Evolutionary conservation across 1,140 invertebrate genomes (phyloP).

Genomic region (Drosophila rhopaloa): DNA sequence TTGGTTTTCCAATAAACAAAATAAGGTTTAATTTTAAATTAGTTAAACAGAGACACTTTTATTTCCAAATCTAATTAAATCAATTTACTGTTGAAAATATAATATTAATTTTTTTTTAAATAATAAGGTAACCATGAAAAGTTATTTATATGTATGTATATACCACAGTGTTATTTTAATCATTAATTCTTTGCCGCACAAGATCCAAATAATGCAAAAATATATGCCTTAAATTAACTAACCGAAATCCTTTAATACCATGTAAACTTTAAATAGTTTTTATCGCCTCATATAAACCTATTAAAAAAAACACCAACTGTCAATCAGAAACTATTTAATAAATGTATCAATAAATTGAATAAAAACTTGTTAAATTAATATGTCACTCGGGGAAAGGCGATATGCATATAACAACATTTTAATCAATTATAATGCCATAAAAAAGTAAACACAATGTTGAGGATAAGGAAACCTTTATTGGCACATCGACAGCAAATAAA

Average conservation of each 20-base stretch:
- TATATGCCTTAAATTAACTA: background rate
- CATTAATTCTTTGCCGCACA: background rate
- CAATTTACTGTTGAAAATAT: too few relatives aligned
- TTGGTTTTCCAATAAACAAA: too few relatives aligned
- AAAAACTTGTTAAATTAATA: constrained; percentile 41
- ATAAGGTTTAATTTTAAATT: too few relatives aligned
- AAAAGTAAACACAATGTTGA: constrained; percentile 37
- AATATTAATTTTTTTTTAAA: too few relatives aligned
- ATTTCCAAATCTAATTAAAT: too few relatives aligned
- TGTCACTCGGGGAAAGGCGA: constrained; percentile 15
- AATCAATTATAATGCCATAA: constrained; percentile 38
- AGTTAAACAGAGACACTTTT: too few relatives aligned
- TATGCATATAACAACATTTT: constrained; percentile 37
- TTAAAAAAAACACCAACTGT: background rate
- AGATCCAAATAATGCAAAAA: background rate
- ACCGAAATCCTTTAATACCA: background rate
- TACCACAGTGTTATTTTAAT: background rate
- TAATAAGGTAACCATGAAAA: too few relatives aligned
- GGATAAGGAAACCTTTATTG: constrained; percentile 51
- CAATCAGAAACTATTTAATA: constrained; percentile 7
- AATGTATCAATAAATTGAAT: constrained; percentile 5
- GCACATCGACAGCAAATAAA: constrained; percentile 50
- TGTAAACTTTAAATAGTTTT: background rate
- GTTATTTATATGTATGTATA: too few relatives aligned
- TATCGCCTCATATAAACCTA: background rate